These are phyloP conservation scores for Idaea biselata DNA, from an alignment of 2,888 invertebrate genomes.

Conservation along the genomic window DNA sequence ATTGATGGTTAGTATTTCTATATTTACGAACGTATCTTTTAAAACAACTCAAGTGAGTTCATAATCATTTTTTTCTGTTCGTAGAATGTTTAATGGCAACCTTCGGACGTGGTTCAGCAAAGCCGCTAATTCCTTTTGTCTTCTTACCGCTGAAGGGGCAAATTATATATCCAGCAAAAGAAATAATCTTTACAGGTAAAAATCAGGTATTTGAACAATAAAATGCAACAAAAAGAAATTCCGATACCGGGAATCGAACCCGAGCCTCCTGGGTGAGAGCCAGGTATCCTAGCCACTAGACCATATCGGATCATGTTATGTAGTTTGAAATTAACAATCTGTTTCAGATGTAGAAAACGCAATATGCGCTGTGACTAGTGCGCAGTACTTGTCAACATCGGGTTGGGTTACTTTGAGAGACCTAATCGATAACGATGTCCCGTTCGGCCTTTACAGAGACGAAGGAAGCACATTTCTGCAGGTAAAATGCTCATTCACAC, in stretches of 20 bases:
- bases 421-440: slow-evolving; percentile 87
- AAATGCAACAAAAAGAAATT: slow-evolving; percentile 46
- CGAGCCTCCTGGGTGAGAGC: slow-evolving; percentile 85
- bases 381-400: slow-evolving; percentile 87
- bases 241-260: slow-evolving; percentile 81
- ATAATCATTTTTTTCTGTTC: slow-evolving; percentile 50
- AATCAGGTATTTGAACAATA: not conserved
- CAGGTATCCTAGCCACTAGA: slow-evolving; percentile 87
- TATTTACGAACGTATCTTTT: not conserved
- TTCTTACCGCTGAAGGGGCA: slow-evolving; percentile 92
- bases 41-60: no score
- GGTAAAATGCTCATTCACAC: slow-evolving; percentile 37
- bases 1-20: slow-evolving; percentile 82
- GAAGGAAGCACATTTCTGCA: slow-evolving; percentile 87
- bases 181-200: slow-evolving; percentile 90
- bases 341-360: slow-evolving; percentile 86
- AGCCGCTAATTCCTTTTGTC: slow-evolving; percentile 90
- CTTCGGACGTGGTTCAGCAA: slow-evolving; percentile 84
- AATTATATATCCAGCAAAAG: slow-evolving; percentile 93
- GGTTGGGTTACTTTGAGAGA: slow-evolving; percentile 92
- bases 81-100: slow-evolving; percentile 85
- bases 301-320: slow-evolving; percentile 59
- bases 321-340: slow-evolving; percentile 4
- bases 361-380: slow-evolving; percentile 91
- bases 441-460: slow-evolving; percentile 89